A percentile compares a stretch with the other conserved stretches of the same genome.
Evolutionary conservation across 1,140 invertebrate species (phyloP).

Genomic region (Eulimnadia texana): DNA sequence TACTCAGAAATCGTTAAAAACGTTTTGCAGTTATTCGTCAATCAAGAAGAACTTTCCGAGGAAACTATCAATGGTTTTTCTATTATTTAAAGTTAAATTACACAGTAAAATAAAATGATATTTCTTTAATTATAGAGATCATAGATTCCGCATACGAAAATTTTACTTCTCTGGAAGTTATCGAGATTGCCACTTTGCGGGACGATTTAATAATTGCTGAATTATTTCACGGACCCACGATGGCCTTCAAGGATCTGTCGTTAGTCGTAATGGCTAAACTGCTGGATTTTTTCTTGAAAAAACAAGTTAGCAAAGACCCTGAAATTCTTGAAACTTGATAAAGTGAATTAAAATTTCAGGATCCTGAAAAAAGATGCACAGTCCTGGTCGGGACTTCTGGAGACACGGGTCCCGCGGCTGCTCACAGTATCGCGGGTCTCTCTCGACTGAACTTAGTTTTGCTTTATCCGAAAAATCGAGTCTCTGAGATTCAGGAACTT

Average conservation of each 20-base stretch:
- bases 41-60: conserved; percentile 29
- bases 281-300: conserved; percentile 31
- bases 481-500: conserved; percentile 31
- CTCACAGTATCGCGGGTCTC: conserved; percentile 30
- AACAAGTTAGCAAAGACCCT: conserved; percentile 27
- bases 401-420: conserved; percentile 37
- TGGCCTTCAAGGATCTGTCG: conserved; percentile 37
- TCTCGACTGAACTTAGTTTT: conserved; percentile 33
- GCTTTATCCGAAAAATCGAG: conserved; percentile 30
- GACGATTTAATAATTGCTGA: conserved; percentile 30
- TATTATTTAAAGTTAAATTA: background rate
- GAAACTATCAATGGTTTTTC: conserved; percentile 24
- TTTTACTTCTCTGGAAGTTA: conserved; percentile 21
- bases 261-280: conserved; percentile 31
- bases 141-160: background rate
- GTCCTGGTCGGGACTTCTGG: conserved; percentile 32
- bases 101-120: background rate
- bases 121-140: background rate
- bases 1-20: conserved; percentile 30
- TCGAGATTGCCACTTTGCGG: conserved; percentile 24
- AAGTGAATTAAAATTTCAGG: too few relatives aligned
- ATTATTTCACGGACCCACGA: conserved; percentile 34
- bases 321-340: too few relatives aligned
- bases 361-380: background rate
- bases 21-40: conserved; percentile 29